Conservation (phyloP, 53 echinoderm and acorn worm genomes). For the Pentamera pediparva region DNA sequence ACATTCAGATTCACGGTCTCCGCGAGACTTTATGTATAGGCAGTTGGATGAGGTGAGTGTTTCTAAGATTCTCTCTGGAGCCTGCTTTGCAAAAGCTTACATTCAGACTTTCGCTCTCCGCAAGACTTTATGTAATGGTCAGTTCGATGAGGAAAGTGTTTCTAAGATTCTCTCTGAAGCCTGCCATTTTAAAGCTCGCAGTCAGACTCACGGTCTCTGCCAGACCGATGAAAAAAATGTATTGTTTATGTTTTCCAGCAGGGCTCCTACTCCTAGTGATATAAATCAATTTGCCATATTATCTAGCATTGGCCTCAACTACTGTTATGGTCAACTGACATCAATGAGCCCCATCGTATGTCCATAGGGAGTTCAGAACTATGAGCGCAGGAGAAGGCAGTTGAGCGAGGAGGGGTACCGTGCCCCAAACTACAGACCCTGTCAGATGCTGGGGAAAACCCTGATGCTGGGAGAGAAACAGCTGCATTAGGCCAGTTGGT, state of each 20-base stretch:
- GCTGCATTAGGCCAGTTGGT: constrained; percentile 73
- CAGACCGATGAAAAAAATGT: too few relatives aligned
- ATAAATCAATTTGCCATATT: too few relatives aligned
- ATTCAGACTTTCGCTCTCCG: not conserved
- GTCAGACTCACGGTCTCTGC: not conserved
- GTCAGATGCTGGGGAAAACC: constrained; percentile 75
- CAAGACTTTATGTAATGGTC: too few relatives aligned
- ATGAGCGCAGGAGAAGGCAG: constrained; percentile 58
- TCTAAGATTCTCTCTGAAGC: not conserved
- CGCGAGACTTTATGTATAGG: too few relatives aligned
- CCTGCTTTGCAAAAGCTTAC: not conserved
- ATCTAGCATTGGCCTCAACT: too few relatives aligned
- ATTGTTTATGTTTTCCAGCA: too few relatives aligned
- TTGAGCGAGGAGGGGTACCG: constrained; percentile 87
- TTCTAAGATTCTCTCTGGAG: not conserved
- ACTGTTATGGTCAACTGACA: not conserved
- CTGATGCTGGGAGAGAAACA: constrained; percentile 69
- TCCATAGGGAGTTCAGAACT: too few relatives aligned
- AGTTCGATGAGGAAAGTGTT: constrained; percentile 53
- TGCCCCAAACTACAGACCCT: constrained; percentile 78
- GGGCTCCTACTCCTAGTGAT: too few relatives aligned
- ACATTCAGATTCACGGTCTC: too few relatives aligned
- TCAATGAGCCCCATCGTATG: not conserved
- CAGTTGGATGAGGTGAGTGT: constrained; percentile 15
- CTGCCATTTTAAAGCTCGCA: not conserved